Evolutionary conservation across 2,113 vertebrate genomes (phyloP).

Genomic region (Ciconia maguari): DNA sequence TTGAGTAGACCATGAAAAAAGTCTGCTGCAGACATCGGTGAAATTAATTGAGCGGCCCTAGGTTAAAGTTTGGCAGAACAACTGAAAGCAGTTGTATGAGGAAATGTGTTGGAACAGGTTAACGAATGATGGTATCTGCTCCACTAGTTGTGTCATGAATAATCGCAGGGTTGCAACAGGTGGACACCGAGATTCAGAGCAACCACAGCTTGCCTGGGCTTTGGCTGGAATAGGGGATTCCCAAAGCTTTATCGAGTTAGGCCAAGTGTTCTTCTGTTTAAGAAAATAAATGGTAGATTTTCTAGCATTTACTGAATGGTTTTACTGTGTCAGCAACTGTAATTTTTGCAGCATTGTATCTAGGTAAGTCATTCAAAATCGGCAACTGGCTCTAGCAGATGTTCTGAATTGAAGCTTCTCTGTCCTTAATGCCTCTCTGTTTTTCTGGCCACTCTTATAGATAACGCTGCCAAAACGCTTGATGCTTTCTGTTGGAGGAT

Average conservation of each 20-base stretch:
- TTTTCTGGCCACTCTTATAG: neutral
- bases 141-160: slow-evolving; percentile 9
- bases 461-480: rapidly evolving
- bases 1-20: neutral
- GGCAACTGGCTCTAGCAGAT: neutral
- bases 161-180: neutral
- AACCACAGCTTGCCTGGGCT: slow-evolving; percentile 4
- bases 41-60: slow-evolving; percentile 23
- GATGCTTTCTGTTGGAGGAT: neutral
- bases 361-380: neutral
- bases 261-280: neutral
- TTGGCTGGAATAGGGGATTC: neutral
- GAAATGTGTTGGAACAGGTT: slow-evolving; percentile 32
- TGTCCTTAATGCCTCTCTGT: neutral
- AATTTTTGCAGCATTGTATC: neutral
- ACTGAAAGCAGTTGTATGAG: neutral
- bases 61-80: slow-evolving; percentile 49
- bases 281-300: neutral
- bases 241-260: neutral
- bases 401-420: neutral
- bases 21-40: neutral
- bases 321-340: neutral
- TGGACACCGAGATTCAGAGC: neutral
- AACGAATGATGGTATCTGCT: slow-evolving; percentile 5
- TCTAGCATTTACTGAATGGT: neutral